Evolutionary conservation across 2,888 invertebrate species (phyloP).

Genomic region (Caenorhabditis sp.): DNA sequence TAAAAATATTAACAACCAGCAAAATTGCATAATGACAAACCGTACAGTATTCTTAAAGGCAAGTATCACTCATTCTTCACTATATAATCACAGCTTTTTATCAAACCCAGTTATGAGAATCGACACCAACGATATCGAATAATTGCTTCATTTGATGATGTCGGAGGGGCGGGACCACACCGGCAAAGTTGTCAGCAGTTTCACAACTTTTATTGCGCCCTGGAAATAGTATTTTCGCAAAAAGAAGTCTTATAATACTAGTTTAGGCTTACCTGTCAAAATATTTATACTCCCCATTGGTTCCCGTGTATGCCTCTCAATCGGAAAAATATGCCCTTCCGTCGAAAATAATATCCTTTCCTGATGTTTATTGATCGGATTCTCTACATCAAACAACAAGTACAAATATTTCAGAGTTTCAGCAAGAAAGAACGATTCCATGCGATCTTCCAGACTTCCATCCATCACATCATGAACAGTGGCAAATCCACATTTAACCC

Average conservation of each 20-base stretch:
- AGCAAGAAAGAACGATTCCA: conserved; percentile 78
- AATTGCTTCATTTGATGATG: conserved; percentile 24
- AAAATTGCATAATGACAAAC: too few relatives aligned
- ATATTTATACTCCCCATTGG: background rate
- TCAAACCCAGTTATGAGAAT: conserved; percentile 31
- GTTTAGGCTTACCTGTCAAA: background rate
- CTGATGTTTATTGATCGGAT: conserved; percentile 75
- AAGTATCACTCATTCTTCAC: background rate
- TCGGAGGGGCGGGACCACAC: conserved; percentile 22
- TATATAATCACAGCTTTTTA: background rate
- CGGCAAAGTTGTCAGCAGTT: conserved; percentile 17
- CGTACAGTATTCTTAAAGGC: too few relatives aligned
- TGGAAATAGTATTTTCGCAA: too few relatives aligned
- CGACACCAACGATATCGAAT: conserved; percentile 30
- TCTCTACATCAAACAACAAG: conserved; percentile 77
- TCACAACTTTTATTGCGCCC: conserved; percentile 15
- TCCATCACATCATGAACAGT: conserved; percentile 78
- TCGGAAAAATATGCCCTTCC: conserved; percentile 70
- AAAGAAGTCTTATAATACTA: background rate
- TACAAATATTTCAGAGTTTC: conserved; percentile 79
- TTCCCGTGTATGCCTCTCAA: background rate
- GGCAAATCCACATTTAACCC: conserved; percentile 77
- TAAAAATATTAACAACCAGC: too few relatives aligned
- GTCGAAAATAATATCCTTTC: conserved; percentile 76
- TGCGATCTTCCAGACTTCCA: conserved; percentile 76